phyloP scores from a whole-genome alignment of 2,797 vertebrate genomes.

The Etheostoma nigrum region DNA sequence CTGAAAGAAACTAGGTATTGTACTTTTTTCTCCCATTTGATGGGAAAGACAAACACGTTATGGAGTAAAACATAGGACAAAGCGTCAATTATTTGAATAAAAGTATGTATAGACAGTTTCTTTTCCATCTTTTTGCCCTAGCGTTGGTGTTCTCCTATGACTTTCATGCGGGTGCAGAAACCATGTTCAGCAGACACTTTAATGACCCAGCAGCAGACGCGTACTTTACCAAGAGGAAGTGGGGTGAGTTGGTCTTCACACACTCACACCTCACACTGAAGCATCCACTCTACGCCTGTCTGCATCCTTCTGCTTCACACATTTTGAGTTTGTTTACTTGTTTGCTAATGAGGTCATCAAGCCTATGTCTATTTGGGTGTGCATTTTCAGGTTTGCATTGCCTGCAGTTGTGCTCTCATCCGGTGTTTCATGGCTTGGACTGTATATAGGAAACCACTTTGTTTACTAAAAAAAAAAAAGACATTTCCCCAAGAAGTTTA shows the following conservation, averaged over 20 bases:
- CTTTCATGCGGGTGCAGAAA: conserved; percentile 98
- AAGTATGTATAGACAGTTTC: background rate
- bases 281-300: background rate
- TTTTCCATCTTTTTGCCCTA: conserved; percentile 69
- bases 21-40: background rate
- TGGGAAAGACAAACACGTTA: background rate
- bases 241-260: conserved; percentile 88
- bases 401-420: background rate
- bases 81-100: rapidly evolving
- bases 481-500: too few species aligned
- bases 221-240: conserved; percentile 98
- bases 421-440: background rate
- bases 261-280: conserved; percentile 22
- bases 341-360: conserved; percentile 31
- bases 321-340: conserved; percentile 32
- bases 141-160: conserved; percentile 99
- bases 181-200: conserved; percentile 99
- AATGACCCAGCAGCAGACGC: conserved; percentile 97
- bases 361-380: conserved; percentile 2
- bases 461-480: too few species aligned
- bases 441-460: background rate
- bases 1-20: background rate
- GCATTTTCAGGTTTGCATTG: background rate
- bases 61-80: background rate
- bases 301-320: conserved; percentile 14